Evolutionary conservation across 2,888 invertebrate genomes (phyloP).

Genomic region (Bursaphelenchus okinawaensis): DNA sequence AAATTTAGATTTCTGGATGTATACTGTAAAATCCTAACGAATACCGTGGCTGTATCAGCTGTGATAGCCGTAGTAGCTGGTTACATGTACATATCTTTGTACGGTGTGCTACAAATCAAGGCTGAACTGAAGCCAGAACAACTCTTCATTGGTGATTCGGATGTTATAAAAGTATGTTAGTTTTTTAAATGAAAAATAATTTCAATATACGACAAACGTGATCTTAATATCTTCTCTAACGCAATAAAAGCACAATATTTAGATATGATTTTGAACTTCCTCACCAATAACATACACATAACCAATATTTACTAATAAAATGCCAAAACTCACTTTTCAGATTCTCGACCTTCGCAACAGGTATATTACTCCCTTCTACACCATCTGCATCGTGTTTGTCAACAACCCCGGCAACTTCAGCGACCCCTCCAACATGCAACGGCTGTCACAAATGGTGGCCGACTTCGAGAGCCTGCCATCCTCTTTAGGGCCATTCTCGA

Average conservation of each 20-base stretch:
- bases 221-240: background rate
- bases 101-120: slow-evolving; percentile 44
- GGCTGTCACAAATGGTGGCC: slow-evolving; percentile 24
- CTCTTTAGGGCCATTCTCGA: slow-evolving; percentile 46
- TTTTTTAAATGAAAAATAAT: background rate
- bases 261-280: too few species aligned
- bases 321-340: slow-evolving; percentile 22
- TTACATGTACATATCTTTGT: slow-evolving; percentile 46
- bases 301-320: too few species aligned
- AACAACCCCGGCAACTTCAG: slow-evolving; percentile 50
- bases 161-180: slow-evolving; percentile 45
- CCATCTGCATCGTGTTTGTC: slow-evolving; percentile 48
- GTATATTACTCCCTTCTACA: slow-evolving; percentile 52
- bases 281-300: too few species aligned
- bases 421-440: slow-evolving; percentile 23
- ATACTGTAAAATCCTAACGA: slow-evolving; percentile 42
- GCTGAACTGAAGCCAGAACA: slow-evolving; percentile 50
- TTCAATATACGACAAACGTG: slow-evolving; percentile 1
- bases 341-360: slow-evolving; percentile 44
- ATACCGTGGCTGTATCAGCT: slow-evolving; percentile 32
- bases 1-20: slow-evolving; percentile 23
- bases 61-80: slow-evolving; percentile 41
- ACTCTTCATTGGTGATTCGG: slow-evolving; percentile 45
- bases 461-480: slow-evolving; percentile 47
- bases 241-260: too few species aligned